phyloP scores from a whole-genome alignment of 2,888 invertebrate species.

The Thyatira batis region DNA sequence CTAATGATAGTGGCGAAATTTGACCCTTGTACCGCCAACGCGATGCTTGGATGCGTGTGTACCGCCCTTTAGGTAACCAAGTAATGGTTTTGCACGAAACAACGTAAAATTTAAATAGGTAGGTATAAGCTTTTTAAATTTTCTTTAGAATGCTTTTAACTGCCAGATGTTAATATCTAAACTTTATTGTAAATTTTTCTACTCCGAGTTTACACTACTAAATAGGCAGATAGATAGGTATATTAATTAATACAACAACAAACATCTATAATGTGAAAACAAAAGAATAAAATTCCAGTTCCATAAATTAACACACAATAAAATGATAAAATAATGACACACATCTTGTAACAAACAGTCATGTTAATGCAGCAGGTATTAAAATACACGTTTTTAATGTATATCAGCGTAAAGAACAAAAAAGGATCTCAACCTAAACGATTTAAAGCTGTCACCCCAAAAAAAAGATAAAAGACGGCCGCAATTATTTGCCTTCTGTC shows the following conservation, averaged over 20 bases:
- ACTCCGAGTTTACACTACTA: too few species aligned
- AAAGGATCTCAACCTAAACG: slow-evolving; percentile 33
- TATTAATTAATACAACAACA: not conserved
- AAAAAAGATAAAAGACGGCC: slow-evolving; percentile 44
- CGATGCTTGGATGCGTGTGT: slow-evolving; percentile 8
- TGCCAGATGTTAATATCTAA: too few species aligned
- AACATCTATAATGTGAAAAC: not conserved
- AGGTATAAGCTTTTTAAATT: not conserved
- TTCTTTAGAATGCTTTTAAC: too few species aligned
- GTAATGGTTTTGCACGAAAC: not conserved
- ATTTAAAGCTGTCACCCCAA: slow-evolving; percentile 49
- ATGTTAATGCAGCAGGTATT: slow-evolving; percentile 1
- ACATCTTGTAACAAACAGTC: not conserved
- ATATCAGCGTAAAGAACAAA: slow-evolving; percentile 16
- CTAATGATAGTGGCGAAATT: slow-evolving; percentile 70
- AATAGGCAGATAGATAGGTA: too few species aligned
- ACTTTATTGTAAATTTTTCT: too few species aligned
- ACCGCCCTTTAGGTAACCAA: slow-evolving; percentile 14
- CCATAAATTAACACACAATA: not conserved
- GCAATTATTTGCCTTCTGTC: slow-evolving; percentile 75
- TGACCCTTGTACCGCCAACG: slow-evolving; percentile 19
- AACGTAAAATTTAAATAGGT: not conserved
- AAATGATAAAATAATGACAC: not conserved
- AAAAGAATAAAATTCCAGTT: not conserved
- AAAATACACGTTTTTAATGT: slow-evolving; percentile 4